Evolutionary conservation across 2,113 vertebrate genomes (phyloP), one percentile per base, ranked within the genome.

Genomic region (Callorhinus ursinus): DNA sequence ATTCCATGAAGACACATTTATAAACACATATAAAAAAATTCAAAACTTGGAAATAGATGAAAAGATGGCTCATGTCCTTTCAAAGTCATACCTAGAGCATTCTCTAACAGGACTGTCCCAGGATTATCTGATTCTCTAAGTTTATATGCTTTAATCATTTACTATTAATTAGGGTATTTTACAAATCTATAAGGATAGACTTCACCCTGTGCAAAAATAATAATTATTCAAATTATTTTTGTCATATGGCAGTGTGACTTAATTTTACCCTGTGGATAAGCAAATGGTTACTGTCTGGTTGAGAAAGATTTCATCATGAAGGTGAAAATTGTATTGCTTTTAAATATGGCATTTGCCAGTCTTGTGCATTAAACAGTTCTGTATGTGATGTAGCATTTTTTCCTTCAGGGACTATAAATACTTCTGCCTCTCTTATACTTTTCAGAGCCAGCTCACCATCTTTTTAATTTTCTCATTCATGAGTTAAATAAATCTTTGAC

Each of bases 401-500:
- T 87, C 21, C 65, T 53, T 39, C 39, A n/a, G 46, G 26, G 76
- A 90, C 28, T 51, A 81, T 42, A 39, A 61, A 67, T 39, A 51
- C 46, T 53, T 63, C 19, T 51, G 55, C 1, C 59, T 71, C 46
- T 81, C 13, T 22, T 65, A 2, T 10, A 26, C 12, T 71, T 80
- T 33, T 72, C 19, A 83, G 12, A 89, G 12, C 22, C 46, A 81
- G 6, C 1, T 72, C 21, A 46, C 55, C 16, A 90, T 19, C 28
- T 22, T 74, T 39, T 57, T 67, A 55, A 11, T 63, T 42, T 88
- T 49, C 33, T 93, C 63, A 82, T 84, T 87, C 42, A 76, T 61
- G 14, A 93, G 33, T 96, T 94, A 93, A 24, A 90, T 87, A 67
- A 51, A 74, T 61, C 59, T 83, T 79, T 72, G 36, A 63, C 80